These are phyloP conservation scores for Albula goreensis DNA, from an alignment of 2,113 vertebrate genomes.

Conservation along the genomic window DNA sequence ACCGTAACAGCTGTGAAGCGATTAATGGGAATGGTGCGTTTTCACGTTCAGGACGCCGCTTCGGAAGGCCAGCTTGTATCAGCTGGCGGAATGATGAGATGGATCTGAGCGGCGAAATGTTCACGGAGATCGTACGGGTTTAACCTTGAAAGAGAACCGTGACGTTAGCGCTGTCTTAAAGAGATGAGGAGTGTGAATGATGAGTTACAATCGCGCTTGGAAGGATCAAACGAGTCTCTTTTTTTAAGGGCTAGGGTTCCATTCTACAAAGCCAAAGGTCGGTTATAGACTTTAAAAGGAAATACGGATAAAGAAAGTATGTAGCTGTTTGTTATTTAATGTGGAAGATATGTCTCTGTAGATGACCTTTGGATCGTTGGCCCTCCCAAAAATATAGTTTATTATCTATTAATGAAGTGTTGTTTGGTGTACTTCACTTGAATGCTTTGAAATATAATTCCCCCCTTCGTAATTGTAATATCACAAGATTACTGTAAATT, in stretches of 20 bases:
- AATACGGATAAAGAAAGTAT: neutral
- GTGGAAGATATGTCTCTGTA: neutral
- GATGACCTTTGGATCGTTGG: neutral
- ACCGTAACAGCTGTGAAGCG: conserved; percentile 7
- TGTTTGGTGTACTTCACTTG: neutral
- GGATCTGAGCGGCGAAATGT: conserved; percentile 62
- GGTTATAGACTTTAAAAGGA: neutral
- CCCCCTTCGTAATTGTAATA: neutral
- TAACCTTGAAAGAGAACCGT: conserved; percentile 65
- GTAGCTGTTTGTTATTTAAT: neutral
- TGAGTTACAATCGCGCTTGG: conserved; percentile 61
- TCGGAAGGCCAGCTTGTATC: neutral
- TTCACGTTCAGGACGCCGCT: neutral
- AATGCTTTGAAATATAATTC: neutral
- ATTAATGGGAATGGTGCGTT: conserved; percentile 7
- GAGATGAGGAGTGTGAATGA: conserved; percentile 65
- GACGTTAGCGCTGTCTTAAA: conserved; percentile 66
- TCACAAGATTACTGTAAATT: conserved; percentile 15
- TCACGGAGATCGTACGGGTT: conserved; percentile 66
- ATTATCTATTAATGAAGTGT: neutral
- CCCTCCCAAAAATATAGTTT: neutral
- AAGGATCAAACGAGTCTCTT: conserved; percentile 51
- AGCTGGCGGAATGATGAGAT: conserved; percentile 60
- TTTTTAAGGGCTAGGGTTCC: conserved; percentile 10
- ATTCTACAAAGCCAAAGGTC: conserved; percentile 24